Evolutionary conservation across 2,797 vertebrate species (phyloP).

Genomic region (Tokudaia muenninki): DNA sequence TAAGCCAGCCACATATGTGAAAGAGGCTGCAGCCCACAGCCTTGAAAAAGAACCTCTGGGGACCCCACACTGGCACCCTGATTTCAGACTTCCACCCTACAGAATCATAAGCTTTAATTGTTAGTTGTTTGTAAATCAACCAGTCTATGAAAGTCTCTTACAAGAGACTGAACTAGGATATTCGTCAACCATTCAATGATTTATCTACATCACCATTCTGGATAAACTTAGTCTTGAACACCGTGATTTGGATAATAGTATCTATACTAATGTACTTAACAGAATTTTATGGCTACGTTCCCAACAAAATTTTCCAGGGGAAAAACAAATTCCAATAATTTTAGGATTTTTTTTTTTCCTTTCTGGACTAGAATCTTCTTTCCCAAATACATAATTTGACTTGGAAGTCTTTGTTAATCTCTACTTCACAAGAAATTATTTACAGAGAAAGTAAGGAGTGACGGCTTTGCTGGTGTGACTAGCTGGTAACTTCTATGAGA

Average conservation of each 20-base stretch:
- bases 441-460: neutral
- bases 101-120: neutral
- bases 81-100: neutral
- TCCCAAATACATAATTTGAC: neutral
- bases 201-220: neutral
- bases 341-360: neutral
- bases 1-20: neutral
- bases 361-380: conserved; percentile 37
- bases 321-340: neutral
- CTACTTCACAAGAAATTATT: conserved; percentile 3
- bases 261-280: neutral
- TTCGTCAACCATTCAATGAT: neutral
- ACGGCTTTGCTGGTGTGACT: neutral
- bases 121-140: neutral
- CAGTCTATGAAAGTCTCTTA: neutral
- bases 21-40: neutral
- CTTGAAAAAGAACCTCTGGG: neutral
- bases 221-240: neutral
- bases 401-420: conserved; percentile 30
- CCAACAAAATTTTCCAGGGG: neutral
- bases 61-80: neutral
- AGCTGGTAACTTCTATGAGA: neutral
- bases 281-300: neutral
- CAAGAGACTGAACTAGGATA: neutral
- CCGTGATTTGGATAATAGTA: neutral